Conservation (phyloP, 2,888 invertebrate species). For the Phasia obesa region DNA sequence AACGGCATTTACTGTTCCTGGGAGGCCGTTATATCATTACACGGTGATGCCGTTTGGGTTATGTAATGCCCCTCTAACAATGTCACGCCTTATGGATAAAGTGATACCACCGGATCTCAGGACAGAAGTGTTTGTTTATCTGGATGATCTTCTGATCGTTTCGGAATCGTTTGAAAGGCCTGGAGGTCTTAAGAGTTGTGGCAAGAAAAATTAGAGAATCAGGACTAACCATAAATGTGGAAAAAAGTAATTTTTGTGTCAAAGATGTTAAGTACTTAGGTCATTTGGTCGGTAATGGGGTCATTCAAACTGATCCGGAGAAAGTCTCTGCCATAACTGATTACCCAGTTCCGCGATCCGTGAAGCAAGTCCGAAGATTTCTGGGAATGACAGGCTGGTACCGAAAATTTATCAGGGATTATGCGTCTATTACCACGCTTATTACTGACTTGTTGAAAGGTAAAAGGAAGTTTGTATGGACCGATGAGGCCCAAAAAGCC, state of each 20-base stretch:
- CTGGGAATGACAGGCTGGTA: constrained; percentile 70
- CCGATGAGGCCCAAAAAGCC: constrained; percentile 24
- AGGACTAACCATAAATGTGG: too few species aligned
- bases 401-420: constrained; percentile 58
- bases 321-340: constrained; percentile 52
- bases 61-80: constrained; percentile 16
- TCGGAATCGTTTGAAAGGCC: too few species aligned
- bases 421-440: constrained; percentile 57
- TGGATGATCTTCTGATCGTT: constrained; percentile 50
- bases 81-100: constrained; percentile 13
- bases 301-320: constrained; percentile 36
- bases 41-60: constrained; percentile 34
- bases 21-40: constrained; percentile 30
- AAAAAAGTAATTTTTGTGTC: constrained; percentile 49
- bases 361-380: constrained; percentile 63
- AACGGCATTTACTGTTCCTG: constrained; percentile 40
- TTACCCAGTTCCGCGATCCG: constrained; percentile 51
- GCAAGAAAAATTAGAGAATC: too few species aligned
- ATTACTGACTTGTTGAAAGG: constrained; percentile 59
- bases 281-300: constrained; percentile 53
- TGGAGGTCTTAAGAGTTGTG: too few species aligned
- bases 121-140: constrained; percentile 44
- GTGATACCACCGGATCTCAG: constrained; percentile 39
- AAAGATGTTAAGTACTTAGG: constrained; percentile 23
- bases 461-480: constrained; percentile 40